Conservation (phyloP, 2,888 invertebrate species). For the Mellilla xanthometata region DNA sequence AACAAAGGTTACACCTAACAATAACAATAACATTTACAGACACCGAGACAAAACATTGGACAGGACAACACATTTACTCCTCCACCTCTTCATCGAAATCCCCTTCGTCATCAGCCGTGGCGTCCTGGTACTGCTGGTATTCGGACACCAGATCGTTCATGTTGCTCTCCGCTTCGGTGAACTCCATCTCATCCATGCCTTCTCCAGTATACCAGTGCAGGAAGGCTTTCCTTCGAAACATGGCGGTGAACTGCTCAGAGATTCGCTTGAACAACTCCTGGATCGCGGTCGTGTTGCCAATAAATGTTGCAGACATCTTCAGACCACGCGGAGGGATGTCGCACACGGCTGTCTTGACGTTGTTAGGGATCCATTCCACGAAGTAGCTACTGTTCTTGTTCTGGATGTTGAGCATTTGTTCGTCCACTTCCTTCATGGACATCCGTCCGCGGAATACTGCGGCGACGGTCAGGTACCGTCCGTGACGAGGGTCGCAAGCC, state of each 20-base stretch:
- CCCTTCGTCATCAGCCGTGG: conserved; percentile 92
- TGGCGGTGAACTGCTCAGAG: conserved; percentile 92
- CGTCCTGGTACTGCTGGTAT: conserved; percentile 96
- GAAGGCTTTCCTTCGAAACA: conserved; percentile 97
- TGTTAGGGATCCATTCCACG: conserved; percentile 92
- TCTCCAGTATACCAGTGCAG: conserved; percentile 98
- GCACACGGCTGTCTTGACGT: conserved; percentile 91
- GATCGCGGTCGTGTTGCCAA: conserved; percentile 93
- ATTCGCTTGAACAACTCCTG: conserved; percentile 94
- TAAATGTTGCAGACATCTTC: conserved; percentile 94
- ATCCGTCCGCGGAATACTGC: conserved; percentile 94
- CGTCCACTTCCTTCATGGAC: conserved; percentile 96
- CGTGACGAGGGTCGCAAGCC: conserved; percentile 95
- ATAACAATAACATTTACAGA: conserved; percentile 46
- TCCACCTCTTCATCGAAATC: conserved; percentile 90
- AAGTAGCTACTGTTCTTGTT: conserved; percentile 90
- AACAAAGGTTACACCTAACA: conserved; percentile 51
- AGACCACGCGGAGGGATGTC: conserved; percentile 89
- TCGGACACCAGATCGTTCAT: conserved; percentile 95
- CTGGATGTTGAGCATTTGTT: conserved; percentile 90
- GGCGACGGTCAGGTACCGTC: conserved; percentile 93
- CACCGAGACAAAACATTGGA: conserved; percentile 42
- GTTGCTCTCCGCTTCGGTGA: conserved; percentile 96
- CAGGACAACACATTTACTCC: conserved; percentile 57
- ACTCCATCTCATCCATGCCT: conserved; percentile 98